Evolutionary conservation across 1,140 invertebrate species (phyloP).

Genomic region (Lycorma delicatula): DNA sequence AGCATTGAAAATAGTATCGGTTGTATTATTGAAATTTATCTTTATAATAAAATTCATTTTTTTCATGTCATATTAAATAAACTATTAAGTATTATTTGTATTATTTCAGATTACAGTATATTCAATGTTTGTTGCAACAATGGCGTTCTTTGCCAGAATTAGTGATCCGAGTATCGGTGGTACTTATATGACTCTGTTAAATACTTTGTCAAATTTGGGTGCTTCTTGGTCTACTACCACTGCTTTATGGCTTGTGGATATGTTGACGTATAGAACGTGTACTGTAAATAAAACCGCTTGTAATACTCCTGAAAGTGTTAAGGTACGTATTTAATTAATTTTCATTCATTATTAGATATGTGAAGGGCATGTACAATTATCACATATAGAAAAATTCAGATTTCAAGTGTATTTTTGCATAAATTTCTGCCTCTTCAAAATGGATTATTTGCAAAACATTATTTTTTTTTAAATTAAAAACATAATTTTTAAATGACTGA

Average conservation of each 20-base stretch:
- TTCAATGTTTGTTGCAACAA: constrained; percentile 72
- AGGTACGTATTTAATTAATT: constrained; percentile 33
- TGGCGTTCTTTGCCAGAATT: constrained; percentile 77
- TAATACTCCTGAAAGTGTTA: constrained; percentile 41
- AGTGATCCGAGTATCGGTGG: constrained; percentile 92
- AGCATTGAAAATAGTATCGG: too few species aligned
- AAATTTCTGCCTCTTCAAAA: background rate
- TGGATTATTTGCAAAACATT: background rate
- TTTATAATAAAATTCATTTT: background rate
- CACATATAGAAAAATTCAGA: background rate
- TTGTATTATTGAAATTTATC: background rate
- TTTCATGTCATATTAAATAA: background rate
- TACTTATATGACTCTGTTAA: constrained; percentile 98
- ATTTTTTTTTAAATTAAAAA: background rate
- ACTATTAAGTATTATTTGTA: constrained; percentile 34
- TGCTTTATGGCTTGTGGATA: constrained; percentile 86
- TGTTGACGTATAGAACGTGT: constrained; percentile 73
- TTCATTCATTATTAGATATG: background rate
- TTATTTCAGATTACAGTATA: constrained; percentile 51
- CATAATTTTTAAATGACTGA: too few species aligned
- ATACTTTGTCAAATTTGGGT: constrained; percentile 93
- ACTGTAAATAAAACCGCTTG: constrained; percentile 45
- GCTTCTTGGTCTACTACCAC: constrained; percentile 95
- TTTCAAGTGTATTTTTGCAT: background rate
- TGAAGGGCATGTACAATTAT: background rate